A percentile compares a stretch with the other conserved stretches of the same genome.
Evolutionary conservation across 2,888 invertebrate species (phyloP).

Genomic region (Lasiommata megera): DNA sequence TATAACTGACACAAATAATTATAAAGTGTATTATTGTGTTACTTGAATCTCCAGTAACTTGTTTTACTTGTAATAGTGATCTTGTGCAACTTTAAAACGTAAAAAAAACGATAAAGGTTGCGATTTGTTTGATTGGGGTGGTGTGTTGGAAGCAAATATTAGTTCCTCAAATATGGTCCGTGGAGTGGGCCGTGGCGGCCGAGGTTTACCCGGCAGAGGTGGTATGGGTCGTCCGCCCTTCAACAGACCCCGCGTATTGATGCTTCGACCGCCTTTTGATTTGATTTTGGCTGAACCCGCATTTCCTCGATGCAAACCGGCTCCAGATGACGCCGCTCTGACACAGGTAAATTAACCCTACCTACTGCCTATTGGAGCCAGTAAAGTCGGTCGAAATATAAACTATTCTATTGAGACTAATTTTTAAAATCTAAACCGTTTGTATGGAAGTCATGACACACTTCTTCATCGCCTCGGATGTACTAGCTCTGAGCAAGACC

Average conservation of each 20-base stretch:
- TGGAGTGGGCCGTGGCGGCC: slow-evolving; percentile 84
- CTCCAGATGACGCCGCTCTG: slow-evolving; percentile 91
- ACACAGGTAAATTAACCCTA: slow-evolving; percentile 82
- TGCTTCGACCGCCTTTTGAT: slow-evolving; percentile 91
- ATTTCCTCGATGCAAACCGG: slow-evolving; percentile 91
- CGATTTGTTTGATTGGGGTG: no score
- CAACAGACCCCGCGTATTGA: slow-evolving; percentile 65
- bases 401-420: no score
- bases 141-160: not conserved
- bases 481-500: no score
- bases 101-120: not conserved
- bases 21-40: not conserved
- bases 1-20: not conserved
- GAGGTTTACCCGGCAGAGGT: slow-evolving; percentile 84
- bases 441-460: no score
- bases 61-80: not conserved
- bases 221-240: slow-evolving; percentile 79
- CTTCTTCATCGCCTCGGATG: no score
- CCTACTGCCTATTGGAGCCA: no score
- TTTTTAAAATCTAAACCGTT: no score
- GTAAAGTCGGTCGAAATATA: no score
- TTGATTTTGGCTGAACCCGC: slow-evolving; percentile 92
- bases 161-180: slow-evolving; percentile 83
- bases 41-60: not conserved
- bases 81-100: not conserved